Evolutionary conservation across 2,113 vertebrate genomes (phyloP).

Genomic region (Alethe castanea): DNA sequence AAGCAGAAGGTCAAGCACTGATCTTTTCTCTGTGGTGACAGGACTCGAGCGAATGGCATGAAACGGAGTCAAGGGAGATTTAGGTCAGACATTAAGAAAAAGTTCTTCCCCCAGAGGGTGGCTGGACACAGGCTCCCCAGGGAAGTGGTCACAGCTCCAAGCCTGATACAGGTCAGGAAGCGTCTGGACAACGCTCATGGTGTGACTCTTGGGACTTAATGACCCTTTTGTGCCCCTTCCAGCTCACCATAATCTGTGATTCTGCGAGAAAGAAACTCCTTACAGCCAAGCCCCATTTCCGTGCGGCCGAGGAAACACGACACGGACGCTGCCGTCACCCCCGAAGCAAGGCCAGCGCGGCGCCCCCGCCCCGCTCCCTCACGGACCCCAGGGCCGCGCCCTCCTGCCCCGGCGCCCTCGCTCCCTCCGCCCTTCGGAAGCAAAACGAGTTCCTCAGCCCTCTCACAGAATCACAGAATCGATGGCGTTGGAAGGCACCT

Average conservation of each 20-base stretch:
- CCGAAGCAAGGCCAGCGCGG: no score
- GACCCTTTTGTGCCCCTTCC: background rate
- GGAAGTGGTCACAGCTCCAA: background rate
- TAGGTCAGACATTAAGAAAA: background rate
- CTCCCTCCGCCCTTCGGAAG: background rate
- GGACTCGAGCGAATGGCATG: background rate
- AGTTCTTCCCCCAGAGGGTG: background rate
- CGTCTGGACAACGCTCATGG: rapidly evolving
- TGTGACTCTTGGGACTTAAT: background rate
- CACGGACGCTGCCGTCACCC: rapidly evolving
- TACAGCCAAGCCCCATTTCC: background rate
- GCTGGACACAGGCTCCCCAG: background rate
- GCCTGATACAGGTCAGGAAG: background rate
- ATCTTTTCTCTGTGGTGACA: background rate
- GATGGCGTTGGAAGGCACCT: no score
- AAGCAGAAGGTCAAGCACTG: background rate
- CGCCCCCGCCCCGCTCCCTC: background rate
- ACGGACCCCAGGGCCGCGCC: no score
- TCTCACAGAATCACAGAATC: background rate
- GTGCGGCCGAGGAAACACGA: background rate
- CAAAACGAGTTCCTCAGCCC: background rate
- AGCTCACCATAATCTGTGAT: background rate
- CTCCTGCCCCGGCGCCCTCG: background rate
- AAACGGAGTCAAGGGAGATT: background rate
- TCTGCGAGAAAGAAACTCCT: background rate